Conservation (phyloP, 2,113 vertebrate genomes). For the Poeciliopsis retropinna region DNA sequence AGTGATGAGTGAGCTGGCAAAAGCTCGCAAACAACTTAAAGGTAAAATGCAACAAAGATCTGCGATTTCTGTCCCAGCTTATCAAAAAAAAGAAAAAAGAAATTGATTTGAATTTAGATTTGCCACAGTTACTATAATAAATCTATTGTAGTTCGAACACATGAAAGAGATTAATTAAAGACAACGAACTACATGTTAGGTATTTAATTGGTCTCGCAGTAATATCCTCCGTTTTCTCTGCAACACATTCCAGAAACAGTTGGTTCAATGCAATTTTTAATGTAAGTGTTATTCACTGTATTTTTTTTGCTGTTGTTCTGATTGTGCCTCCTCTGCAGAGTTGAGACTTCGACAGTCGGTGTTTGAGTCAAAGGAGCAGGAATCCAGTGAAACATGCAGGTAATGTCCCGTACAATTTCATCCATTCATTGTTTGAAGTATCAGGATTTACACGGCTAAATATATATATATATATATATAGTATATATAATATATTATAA, state of each 20-base stretch:
- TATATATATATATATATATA: no score
- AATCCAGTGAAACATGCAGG: slow-evolving; percentile 59
- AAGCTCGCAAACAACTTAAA: slow-evolving; percentile 93
- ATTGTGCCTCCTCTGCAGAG: slow-evolving; percentile 74
- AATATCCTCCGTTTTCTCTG: no score
- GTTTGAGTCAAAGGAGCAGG: slow-evolving; percentile 77
- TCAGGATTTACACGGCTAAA: not conserved
- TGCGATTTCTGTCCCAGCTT: not conserved
- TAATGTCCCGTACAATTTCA: slow-evolving; percentile 16
- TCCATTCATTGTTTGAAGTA: not conserved
- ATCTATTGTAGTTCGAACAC: no score
- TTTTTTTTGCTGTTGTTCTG: not conserved
- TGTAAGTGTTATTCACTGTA: not conserved
- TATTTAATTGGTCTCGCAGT: no score
- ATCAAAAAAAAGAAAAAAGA: not conserved
- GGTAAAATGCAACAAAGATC: slow-evolving; percentile 71
- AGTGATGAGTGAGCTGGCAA: slow-evolving; percentile 93
- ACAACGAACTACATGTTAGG: no score
- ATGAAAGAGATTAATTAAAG: no score
- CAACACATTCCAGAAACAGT: no score
- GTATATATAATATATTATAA: no score
- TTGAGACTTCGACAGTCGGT: slow-evolving; percentile 88
- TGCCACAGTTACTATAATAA: no score
- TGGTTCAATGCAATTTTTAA: no score
- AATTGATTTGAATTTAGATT: no score